Conservation (phyloP, 2,113 vertebrate species). For the Geothlypis trichas region DNA sequence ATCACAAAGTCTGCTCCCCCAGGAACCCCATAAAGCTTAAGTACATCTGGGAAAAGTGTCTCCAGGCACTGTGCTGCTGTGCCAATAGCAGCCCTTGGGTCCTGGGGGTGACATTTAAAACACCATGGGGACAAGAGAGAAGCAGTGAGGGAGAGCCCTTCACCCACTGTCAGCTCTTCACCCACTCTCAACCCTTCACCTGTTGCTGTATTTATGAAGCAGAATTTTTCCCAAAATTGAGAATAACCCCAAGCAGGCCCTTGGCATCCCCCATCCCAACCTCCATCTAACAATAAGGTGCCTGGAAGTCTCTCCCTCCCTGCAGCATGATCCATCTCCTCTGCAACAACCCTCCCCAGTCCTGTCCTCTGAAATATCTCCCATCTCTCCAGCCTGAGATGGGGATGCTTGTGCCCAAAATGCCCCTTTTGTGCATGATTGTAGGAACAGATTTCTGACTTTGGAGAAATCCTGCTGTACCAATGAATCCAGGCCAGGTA, state of each 20-base stretch:
- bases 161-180: background rate
- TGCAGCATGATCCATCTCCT: rapidly evolving
- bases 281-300: background rate
- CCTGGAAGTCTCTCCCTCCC: background rate
- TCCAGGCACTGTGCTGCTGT: background rate
- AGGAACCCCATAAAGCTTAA: background rate
- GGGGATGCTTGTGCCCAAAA: background rate
- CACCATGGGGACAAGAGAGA: background rate
- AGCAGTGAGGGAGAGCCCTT: background rate
- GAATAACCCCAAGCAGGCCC: background rate
- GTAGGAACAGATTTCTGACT: background rate
- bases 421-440: rapidly evolving
- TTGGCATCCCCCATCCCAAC: background rate
- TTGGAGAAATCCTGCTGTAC: background rate
- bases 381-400: background rate
- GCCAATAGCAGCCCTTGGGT: background rate
- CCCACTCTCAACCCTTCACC: background rate
- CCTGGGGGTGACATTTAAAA: background rate
- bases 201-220: background rate
- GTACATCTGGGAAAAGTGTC: background rate
- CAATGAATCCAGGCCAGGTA: background rate
- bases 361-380: background rate
- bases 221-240: background rate
- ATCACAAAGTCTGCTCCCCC: background rate
- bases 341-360: background rate